phyloP scores from a whole-genome alignment of 2,797 vertebrate genomes.

The Sebastes oblongus region DNA sequence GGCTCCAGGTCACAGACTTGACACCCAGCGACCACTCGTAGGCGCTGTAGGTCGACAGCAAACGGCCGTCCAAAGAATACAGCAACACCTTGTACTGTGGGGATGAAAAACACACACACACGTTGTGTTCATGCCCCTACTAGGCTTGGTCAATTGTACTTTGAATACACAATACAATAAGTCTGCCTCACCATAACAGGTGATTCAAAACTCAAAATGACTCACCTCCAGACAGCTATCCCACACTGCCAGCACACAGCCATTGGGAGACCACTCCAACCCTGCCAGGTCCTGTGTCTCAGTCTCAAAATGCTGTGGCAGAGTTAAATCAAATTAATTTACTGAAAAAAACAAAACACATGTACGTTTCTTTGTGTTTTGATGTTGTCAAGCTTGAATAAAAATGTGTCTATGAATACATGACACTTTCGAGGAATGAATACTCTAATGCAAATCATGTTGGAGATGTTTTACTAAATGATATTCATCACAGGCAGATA shows the following conservation, averaged over 20 bases:
- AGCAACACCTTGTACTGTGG: conserved; percentile 92
- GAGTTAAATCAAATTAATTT: not conserved
- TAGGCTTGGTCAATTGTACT: not conserved
- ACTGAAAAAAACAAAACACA: not conserved
- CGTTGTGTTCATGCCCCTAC: not conserved
- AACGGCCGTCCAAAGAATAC: conserved; percentile 94
- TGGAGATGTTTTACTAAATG: not conserved
- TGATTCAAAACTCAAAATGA: not conserved
- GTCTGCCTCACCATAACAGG: not conserved
- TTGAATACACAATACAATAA: not conserved
- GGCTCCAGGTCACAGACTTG: conserved; percentile 92
- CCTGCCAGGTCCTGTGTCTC: conserved; percentile 94
- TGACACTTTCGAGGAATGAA: not conserved
- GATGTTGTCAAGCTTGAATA: not conserved
- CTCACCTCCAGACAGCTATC: conserved; percentile 93
- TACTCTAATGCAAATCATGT: not conserved
- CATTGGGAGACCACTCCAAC: conserved; percentile 95
- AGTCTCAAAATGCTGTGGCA: conserved; percentile 92
- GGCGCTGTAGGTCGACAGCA: conserved; percentile 87
- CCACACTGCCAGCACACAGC: conserved; percentile 94
- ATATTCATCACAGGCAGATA: not conserved
- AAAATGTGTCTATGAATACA: not conserved
- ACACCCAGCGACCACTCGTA: conserved; percentile 95
- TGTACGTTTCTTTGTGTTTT: not conserved
- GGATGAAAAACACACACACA: not conserved